Percentiles rank a stretch among this genome's conserved stretches.
These are phyloP conservation scores for Agonopterix subpropinquella DNA, from an alignment of 2,888 invertebrate species.

Conservation along the genomic window DNA sequence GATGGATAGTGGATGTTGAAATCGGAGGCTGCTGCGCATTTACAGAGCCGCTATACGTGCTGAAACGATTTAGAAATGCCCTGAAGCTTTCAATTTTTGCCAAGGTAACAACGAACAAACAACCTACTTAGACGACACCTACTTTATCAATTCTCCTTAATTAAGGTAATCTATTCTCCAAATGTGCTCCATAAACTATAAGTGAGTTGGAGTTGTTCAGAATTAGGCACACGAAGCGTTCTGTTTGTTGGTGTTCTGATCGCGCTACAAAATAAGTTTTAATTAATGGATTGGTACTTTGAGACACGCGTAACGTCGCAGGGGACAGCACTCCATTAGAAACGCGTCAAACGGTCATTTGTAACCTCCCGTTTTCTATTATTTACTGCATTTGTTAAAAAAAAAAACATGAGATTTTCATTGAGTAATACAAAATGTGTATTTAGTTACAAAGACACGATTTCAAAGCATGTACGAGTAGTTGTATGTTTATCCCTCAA, in stretches of 20 bases:
- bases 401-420: too few species aligned
- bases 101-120: not conserved
- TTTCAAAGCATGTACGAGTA: too few species aligned
- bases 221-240: slow-evolving; percentile 42
- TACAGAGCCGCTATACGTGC: slow-evolving; percentile 20
- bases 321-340: slow-evolving; percentile 48
- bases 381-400: too few species aligned
- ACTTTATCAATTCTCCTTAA: slow-evolving; percentile 36
- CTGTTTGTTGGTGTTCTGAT: slow-evolving; percentile 48
- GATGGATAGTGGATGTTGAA: slow-evolving; percentile 54
- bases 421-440: too few species aligned
- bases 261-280: slow-evolving; percentile 69
- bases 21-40: slow-evolving; percentile 43
- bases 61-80: slow-evolving; percentile 2
- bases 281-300: slow-evolving; percentile 73
- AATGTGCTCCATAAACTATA: slow-evolving; percentile 44
- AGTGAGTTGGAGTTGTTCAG: slow-evolving; percentile 42
- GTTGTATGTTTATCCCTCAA: too few species aligned
- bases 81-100: not conserved
- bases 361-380: not conserved
- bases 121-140: slow-evolving; percentile 9
- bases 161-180: slow-evolving; percentile 43
- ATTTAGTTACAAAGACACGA: too few species aligned
- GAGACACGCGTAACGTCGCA: slow-evolving; percentile 54
- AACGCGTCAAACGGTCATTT: slow-evolving; percentile 36